Evolutionary conservation across 2,113 vertebrate genomes (phyloP).

Genomic region (Aptenodytes forsteri): DNA sequence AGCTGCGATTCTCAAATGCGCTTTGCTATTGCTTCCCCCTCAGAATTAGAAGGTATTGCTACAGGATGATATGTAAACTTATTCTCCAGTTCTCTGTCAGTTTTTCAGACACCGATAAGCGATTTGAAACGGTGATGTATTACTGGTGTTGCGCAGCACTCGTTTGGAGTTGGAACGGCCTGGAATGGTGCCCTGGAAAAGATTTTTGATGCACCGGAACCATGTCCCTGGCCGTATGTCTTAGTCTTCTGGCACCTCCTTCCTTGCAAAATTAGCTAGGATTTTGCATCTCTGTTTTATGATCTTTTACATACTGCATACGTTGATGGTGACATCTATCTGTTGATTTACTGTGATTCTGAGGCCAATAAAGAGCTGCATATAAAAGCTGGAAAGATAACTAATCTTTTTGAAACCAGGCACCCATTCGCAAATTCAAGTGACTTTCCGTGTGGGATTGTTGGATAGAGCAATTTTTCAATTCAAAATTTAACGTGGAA

Average conservation of each 20-base stretch:
- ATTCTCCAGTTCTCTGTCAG: neutral
- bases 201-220: neutral
- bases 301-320: neutral
- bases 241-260: neutral
- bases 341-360: neutral
- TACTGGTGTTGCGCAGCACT: neutral
- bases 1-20: neutral
- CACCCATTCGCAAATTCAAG: neutral
- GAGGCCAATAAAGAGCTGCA: neutral
- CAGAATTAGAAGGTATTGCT: neutral
- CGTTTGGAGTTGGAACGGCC: rapidly evolving
- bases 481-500: neutral
- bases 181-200: neutral
- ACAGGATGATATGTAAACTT: rapidly evolving
- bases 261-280: neutral
- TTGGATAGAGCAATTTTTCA: neutral
- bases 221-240: neutral
- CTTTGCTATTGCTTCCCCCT: neutral
- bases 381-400: neutral
- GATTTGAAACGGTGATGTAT: neutral
- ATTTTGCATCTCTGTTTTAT: neutral
- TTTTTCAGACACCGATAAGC: neutral
- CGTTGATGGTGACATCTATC: neutral
- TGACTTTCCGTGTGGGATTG: neutral
- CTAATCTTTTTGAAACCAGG: neutral